A percentile compares a stretch with the other conserved stretches of the same genome.
phyloP scores from a whole-genome alignment of 2,113 vertebrate genomes.

The Hiodon alosoides region DNA sequence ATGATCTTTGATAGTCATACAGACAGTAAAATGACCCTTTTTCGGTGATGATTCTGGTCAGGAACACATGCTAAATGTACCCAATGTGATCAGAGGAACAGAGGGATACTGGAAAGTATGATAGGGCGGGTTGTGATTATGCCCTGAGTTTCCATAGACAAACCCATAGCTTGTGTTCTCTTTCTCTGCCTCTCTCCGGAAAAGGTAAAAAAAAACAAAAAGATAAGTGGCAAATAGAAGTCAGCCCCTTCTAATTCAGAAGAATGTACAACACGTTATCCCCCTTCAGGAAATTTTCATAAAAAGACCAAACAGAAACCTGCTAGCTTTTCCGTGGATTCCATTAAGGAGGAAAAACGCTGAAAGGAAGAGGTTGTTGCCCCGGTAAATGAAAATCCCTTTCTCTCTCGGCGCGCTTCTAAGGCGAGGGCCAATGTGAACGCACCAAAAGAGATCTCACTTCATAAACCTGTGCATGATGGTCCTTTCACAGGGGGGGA shows the following conservation, averaged over 20 bases:
- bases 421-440: constrained; percentile 52
- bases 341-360: constrained; percentile 21
- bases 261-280: neutral
- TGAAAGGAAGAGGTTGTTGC: constrained; percentile 31
- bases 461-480: constrained; percentile 77
- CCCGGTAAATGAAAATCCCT: constrained; percentile 29
- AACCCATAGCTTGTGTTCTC: neutral
- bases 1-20: too few relatives aligned
- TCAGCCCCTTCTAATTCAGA: constrained; percentile 17
- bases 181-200: too few relatives aligned
- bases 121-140: too few relatives aligned
- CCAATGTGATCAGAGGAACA: neutral
- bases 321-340: constrained; percentile 26
- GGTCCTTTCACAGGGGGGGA: constrained; percentile 66
- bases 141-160: neutral
- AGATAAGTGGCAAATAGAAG: constrained; percentile 20
- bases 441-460: constrained; percentile 60
- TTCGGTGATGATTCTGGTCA: too few relatives aligned
- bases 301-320: constrained; percentile 23
- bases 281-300: neutral
- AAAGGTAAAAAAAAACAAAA: neutral
- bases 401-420: constrained; percentile 38
- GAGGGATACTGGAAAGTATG: too few relatives aligned
- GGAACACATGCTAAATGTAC: neutral
- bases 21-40: too few relatives aligned